Evolutionary conservation across 1,140 invertebrate genomes (phyloP).

Genomic region (Bombyx mandarina): DNA sequence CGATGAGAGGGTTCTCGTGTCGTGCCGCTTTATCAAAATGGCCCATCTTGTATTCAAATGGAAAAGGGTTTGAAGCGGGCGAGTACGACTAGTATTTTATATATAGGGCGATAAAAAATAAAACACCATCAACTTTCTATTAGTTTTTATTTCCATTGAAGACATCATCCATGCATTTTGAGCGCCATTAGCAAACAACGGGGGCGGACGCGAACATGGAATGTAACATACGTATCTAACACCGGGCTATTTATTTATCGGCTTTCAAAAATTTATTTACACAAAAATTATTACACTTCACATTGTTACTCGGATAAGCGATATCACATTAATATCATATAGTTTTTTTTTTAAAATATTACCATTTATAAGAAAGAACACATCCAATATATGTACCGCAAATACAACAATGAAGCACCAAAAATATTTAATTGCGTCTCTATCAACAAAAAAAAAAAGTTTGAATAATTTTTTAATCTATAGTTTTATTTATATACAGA

Average conservation of each 20-base stretch:
- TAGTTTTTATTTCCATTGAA: slow-evolving; percentile 57
- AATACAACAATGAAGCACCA: background rate
- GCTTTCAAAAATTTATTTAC: slow-evolving; percentile 20
- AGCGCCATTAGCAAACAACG: slow-evolving; percentile 15
- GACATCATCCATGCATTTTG: slow-evolving; percentile 40
- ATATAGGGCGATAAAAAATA: slow-evolving; percentile 8
- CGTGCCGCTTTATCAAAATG: no score
- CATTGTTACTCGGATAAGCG: background rate
- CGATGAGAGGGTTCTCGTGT: no score
- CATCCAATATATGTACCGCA: background rate
- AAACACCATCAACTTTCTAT: slow-evolving; percentile 44
- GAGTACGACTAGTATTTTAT: no score
- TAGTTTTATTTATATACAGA: slow-evolving; percentile 39
- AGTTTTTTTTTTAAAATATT: slow-evolving; percentile 19
- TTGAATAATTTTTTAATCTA: slow-evolving; percentile 6
- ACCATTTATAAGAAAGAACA: background rate
- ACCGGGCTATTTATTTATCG: slow-evolving; percentile 26
- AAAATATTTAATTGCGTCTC: background rate
- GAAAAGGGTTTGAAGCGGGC: no score
- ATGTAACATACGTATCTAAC: slow-evolving; percentile 48
- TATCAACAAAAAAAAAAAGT: background rate
- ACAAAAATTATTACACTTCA: slow-evolving; percentile 11
- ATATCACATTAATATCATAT: slow-evolving; percentile 16
- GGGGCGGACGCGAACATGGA: slow-evolving; percentile 46
- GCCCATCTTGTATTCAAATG: no score